A percentile compares a stretch with the other conserved stretches of the same genome.
These are phyloP conservation scores for Mellivora capensis DNA, from an alignment of 2,113 vertebrate species.

Conservation along the genomic window DNA sequence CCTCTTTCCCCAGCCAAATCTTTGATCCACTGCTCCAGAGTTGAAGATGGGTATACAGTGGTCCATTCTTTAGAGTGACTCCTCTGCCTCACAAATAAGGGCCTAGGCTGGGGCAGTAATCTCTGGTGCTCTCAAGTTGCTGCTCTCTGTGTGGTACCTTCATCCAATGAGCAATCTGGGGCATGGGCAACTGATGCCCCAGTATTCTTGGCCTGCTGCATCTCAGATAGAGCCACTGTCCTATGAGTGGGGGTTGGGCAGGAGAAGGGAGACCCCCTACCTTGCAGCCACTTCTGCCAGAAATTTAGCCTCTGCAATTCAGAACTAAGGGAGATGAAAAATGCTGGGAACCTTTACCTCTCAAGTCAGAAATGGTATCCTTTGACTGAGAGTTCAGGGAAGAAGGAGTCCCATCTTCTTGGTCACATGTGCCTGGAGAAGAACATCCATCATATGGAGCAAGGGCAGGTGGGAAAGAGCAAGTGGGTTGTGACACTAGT, in stretches of 20 bases:
- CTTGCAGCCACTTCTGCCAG: background rate
- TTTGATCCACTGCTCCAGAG: background rate
- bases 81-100: background rate
- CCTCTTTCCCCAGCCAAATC: background rate
- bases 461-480: background rate
- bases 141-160: background rate
- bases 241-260: accelerated
- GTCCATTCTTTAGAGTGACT: background rate
- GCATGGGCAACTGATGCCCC: accelerated
- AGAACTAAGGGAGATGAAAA: background rate
- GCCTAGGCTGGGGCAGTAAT: background rate
- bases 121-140: background rate
- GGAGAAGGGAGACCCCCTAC: background rate
- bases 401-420: background rate
- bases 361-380: background rate
- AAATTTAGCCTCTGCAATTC: background rate
- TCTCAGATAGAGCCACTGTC: background rate
- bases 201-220: background rate
- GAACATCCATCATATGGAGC: background rate
- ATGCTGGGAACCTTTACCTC: background rate
- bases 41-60: background rate
- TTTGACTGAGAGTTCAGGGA: background rate
- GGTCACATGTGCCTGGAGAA: too few species aligned
- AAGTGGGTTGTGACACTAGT: too few species aligned
- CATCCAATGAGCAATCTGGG: background rate